Conservation (phyloP, 2,888 invertebrate genomes). For the Lasioglossum calceatum region DNA sequence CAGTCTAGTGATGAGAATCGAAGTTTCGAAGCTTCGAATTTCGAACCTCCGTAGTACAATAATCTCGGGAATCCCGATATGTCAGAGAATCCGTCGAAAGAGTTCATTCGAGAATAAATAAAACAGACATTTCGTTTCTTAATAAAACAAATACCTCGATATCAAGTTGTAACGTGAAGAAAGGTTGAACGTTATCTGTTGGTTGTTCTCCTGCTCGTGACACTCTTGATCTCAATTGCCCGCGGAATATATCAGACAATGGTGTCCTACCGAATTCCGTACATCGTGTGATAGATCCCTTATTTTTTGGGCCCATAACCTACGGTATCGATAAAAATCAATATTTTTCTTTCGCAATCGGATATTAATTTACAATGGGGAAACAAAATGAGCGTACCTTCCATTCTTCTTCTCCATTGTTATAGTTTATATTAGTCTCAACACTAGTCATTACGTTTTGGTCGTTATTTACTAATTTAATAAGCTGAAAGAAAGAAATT, state of each 20-base stretch:
- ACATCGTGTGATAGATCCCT: conserved; percentile 94
- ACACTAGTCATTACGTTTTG: conserved; percentile 69
- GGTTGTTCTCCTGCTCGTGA: conserved; percentile 90
- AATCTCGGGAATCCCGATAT: neutral
- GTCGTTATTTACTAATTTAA: conserved; percentile 84
- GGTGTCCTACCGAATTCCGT: conserved; percentile 94
- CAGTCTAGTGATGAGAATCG: too few relatives aligned
- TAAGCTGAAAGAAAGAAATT: conserved; percentile 83
- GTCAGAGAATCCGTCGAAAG: too few relatives aligned
- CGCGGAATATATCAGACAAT: conserved; percentile 96
- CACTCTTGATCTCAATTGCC: conserved; percentile 94
- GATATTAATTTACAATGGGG: neutral
- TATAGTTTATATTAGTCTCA: conserved; percentile 83
- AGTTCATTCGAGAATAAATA: neutral
- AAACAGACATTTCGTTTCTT: neutral
- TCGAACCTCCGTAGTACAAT: too few relatives aligned
- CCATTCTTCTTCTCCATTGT: conserved; percentile 88
- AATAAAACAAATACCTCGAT: conserved; percentile 89
- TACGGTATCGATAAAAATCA: conserved; percentile 72
- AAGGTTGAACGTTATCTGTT: conserved; percentile 97
- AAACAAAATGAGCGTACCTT: conserved; percentile 84
- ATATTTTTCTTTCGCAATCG: neutral
- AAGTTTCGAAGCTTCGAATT: too few relatives aligned
- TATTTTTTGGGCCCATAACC: conserved; percentile 95
- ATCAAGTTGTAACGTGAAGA: conserved; percentile 97